A percentile compares a stretch with the other conserved stretches of the same genome.
These are phyloP conservation scores for Nephrotoma appendiculata DNA, from an alignment of 2,888 invertebrate genomes.

Conservation along the genomic window DNA sequence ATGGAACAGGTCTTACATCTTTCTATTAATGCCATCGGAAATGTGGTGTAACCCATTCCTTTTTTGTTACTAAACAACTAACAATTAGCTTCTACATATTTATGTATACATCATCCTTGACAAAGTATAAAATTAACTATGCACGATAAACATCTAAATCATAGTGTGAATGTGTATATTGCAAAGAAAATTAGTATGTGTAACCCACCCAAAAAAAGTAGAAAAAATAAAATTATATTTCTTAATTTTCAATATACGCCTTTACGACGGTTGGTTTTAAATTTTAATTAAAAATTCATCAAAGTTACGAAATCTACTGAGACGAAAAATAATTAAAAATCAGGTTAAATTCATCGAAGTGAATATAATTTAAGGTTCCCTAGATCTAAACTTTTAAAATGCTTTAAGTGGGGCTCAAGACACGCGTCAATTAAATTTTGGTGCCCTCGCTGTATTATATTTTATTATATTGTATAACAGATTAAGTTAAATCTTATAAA, in stretches of 20 bases:
- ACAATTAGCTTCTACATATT: background rate
- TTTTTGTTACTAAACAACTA: background rate
- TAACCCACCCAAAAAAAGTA: background rate
- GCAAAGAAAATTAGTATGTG: background rate
- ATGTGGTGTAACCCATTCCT: background rate
- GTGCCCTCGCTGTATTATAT: background rate
- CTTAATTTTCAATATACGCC: background rate
- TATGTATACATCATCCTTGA: background rate
- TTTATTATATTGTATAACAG: background rate
- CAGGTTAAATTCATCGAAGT: background rate
- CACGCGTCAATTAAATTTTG: background rate
- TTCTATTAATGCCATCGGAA: background rate
- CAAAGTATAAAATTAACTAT: background rate
- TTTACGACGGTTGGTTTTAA: background rate
- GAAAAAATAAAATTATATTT: background rate
- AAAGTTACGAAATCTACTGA: background rate
- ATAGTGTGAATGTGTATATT: background rate
- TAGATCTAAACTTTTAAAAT: background rate
- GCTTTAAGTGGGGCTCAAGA: background rate
- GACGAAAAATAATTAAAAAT: background rate
- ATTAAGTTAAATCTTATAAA: background rate
- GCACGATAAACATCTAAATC: background rate
- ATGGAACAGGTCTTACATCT: no score
- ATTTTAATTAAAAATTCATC: background rate
- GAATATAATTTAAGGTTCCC: background rate